Conservation (phyloP, 1,140 invertebrate species). For the Argopecten irradians region DNA sequence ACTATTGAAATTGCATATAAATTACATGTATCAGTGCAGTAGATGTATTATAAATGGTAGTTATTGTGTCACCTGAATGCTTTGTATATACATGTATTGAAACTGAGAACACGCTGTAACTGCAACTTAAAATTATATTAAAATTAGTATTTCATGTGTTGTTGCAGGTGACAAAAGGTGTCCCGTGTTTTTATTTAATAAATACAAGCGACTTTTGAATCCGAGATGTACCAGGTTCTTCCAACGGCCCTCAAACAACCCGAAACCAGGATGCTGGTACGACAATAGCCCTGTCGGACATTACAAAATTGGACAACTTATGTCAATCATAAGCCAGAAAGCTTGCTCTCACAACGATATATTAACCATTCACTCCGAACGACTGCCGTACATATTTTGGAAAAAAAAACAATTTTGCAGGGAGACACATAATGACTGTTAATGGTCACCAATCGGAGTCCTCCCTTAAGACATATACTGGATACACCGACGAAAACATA, state of each 20-base stretch:
- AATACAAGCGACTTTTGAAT: not conserved
- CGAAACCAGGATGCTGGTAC: not conserved
- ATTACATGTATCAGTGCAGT: no score
- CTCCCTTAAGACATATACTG: slow-evolving; percentile 37
- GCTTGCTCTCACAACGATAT: slow-evolving; percentile 21
- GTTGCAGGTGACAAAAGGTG: no score
- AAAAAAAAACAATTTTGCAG: slow-evolving; percentile 26
- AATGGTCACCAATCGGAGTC: slow-evolving; percentile 34
- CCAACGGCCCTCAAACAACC: slow-evolving; percentile 19
- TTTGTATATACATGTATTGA: no score
- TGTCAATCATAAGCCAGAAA: not conserved
- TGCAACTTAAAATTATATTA: no score
- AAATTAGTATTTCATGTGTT: no score
- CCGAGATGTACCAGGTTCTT: slow-evolving; percentile 1
- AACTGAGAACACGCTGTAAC: no score
- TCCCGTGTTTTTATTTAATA: not conserved
- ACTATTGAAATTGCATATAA: no score
- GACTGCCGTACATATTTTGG: slow-evolving; percentile 25
- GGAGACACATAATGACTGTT: slow-evolving; percentile 39
- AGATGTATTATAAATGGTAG: no score
- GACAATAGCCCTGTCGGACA: slow-evolving; percentile 14
- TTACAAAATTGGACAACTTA: not conserved
- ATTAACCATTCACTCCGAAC: slow-evolving; percentile 26
- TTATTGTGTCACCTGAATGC: no score
- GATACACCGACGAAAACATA: slow-evolving; percentile 32